Percentiles rank a stretch among this genome's conserved stretches.
Conservation (phyloP, 2,888 invertebrate genomes). For the Conomelus anceps region DNA sequence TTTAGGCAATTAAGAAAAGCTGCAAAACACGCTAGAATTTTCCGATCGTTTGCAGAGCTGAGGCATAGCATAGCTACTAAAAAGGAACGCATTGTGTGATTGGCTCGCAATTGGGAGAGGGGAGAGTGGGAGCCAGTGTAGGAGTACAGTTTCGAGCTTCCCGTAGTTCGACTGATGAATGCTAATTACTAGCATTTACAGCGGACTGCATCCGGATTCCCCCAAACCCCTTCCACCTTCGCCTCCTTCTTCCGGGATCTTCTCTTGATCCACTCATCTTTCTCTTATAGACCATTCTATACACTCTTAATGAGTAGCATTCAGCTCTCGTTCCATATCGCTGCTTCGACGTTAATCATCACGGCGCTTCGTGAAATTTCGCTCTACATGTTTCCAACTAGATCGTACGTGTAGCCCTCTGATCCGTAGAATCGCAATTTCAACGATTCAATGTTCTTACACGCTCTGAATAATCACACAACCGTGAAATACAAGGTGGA, state of each 20-base stretch:
- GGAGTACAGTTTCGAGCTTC: not conserved
- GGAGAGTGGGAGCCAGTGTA: not conserved
- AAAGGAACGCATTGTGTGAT: not conserved
- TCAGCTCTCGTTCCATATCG: not conserved
- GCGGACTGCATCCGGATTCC: not conserved
- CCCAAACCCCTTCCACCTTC: not conserved
- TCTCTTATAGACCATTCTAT: not conserved
- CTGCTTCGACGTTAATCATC: not conserved
- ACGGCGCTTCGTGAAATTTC: not conserved
- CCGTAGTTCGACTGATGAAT: not conserved
- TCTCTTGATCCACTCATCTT: not conserved
- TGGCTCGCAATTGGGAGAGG: not conserved
- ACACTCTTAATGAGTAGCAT: not conserved
- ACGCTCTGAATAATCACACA: not conserved
- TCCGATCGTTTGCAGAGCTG: not conserved
- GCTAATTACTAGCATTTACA: not conserved
- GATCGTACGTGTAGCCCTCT: not conserved
- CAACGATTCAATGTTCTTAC: not conserved
- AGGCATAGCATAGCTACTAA: not conserved
- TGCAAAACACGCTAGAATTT: not conserved
- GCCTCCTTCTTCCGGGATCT: not conserved
- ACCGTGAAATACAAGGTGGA: not conserved
- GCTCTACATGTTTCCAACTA: not conserved
- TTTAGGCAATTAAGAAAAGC: not conserved
- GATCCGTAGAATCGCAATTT: not conserved